Evolutionary conservation across 2,113 vertebrate genomes (phyloP), one percentile per base, ranked within the genome.

Genomic region (Petroica traversi): DNA sequence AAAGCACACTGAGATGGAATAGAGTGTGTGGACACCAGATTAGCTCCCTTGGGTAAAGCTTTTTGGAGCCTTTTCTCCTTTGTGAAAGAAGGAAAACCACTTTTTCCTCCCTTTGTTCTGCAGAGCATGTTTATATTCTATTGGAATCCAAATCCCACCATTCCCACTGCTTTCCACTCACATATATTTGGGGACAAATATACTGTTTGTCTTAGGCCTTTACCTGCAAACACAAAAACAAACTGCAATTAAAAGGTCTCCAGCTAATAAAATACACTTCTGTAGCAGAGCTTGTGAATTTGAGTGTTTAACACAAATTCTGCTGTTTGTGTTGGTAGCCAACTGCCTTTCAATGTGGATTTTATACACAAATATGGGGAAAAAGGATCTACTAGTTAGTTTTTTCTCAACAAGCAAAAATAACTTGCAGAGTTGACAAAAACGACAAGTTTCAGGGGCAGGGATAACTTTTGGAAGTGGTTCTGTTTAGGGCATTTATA

Each of bases 91-190:
- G 19, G 16, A 69, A 54, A 78, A 23, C 0, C 2, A 8, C 3
- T 3, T 79, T 72, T 33, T 38, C 4, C 1, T 3, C 3, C 5
- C 0, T 43, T 11, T 33, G 26, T 18, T 5, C 14, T 23, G 5
- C 17, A 19, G n/a, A 41, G 8, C 5, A 3, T 52, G 9, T 63
- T 12, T 71, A 0, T 84, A 49, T 85, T 62, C 36, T 55, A 0
- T 55, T 68, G 41, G 19, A 9, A 20, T 72, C 28, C 61, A 69
- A 76, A 40, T 17, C 6, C 11, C 9, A 54, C 61, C 3, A 17
- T 63, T 77, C 59, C 25, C 7, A 12, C 14, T 33, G 1, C 25
- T 61, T 80, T 52, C 41, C 8, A 1, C 57, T 57, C 74, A 45
- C 49, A 68, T 76, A 4, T 26, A 49, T 49, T 52, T 83, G 28